Conservation (phyloP, 1,140 invertebrate genomes). For the Carcinoscorpius rotundicauda region DNA sequence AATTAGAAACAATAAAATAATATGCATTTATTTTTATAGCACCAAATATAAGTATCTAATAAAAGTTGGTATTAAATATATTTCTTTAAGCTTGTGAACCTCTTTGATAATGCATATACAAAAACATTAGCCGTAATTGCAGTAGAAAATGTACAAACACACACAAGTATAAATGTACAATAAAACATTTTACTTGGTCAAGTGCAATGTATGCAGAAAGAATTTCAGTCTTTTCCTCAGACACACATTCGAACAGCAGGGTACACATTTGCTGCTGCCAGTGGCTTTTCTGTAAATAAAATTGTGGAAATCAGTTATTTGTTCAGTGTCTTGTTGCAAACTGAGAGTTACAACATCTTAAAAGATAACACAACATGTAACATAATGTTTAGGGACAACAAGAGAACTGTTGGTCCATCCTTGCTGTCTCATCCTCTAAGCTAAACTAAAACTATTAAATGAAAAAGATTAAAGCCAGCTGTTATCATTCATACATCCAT, state of each 20-base stretch:
- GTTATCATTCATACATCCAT: no score
- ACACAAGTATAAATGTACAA: not conserved
- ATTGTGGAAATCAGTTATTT: not conserved
- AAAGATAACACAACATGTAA: not conserved
- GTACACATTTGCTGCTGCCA: conserved; percentile 52
- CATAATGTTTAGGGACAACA: not conserved
- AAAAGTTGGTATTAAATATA: no score
- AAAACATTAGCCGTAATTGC: no score
- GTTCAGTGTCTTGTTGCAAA: not conserved
- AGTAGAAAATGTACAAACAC: not conserved
- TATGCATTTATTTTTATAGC: no score
- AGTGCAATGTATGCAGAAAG: conserved; percentile 37
- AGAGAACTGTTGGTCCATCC: no score
- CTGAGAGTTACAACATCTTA: not conserved
- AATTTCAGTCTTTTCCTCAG: conserved; percentile 67
- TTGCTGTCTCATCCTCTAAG: not conserved
- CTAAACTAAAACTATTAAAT: not conserved
- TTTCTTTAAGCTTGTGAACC: no score
- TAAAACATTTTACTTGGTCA: conserved; percentile 10
- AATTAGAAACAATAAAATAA: no score
- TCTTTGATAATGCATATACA: no score
- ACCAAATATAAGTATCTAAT: no score
- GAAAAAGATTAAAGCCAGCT: not conserved
- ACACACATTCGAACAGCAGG: conserved; percentile 71
- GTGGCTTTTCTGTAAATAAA: conserved; percentile 24